Base-by-base conservation (phyloP, 1,140 invertebrate species). In the Trissolcus basalis region DNA sequence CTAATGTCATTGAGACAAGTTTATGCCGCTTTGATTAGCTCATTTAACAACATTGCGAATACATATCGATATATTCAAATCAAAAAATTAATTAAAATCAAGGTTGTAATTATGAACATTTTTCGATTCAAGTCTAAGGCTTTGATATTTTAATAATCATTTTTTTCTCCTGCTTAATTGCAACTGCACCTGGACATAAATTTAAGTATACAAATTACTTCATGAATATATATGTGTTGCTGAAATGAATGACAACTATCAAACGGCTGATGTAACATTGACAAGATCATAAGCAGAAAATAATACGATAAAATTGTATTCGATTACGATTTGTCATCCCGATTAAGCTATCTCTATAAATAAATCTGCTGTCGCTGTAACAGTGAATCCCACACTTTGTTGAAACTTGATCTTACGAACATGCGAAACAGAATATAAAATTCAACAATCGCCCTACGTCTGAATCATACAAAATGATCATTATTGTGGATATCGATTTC, bases 301-400 rank as follows among this genome's bases (percentile, higher is more conserved):
- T 68, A 68, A 59, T 58, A 59, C 33, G 39, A 51, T 53, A 59
- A 47, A 27, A 27, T 27, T 53, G 27, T 51, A 68, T 39, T 59
- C 19, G 41, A 59, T 59, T 58, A n/a, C 49, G 15, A 51, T 51
- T 36, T 61, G 12, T 69, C 69, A 69, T 79, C 82, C 2, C 75
- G 84, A 86, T 86, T 86, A 87, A 85, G 82, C 86, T 83, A 85
- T 79, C 84, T 81, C 41, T 79, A 78, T 83, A 86, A 86, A 82
- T 79, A 87, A 81, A 80, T 64, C 53, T 55, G 68, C 64, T 65
- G 56, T 39, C 50, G 50, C 60, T 80, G 84, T 87, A 85, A 27
- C 2, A 3, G 19, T 27, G 19, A 27, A 27, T 27, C 19, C 19
- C 19, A 27, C 19, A 27, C 19, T 27, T 27, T 27, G 19, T 27